Percentiles rank a stretch among this genome's conserved stretches.
Conservation (phyloP, 2,113 vertebrate genomes). For the Poecilia latipinna region DNA sequence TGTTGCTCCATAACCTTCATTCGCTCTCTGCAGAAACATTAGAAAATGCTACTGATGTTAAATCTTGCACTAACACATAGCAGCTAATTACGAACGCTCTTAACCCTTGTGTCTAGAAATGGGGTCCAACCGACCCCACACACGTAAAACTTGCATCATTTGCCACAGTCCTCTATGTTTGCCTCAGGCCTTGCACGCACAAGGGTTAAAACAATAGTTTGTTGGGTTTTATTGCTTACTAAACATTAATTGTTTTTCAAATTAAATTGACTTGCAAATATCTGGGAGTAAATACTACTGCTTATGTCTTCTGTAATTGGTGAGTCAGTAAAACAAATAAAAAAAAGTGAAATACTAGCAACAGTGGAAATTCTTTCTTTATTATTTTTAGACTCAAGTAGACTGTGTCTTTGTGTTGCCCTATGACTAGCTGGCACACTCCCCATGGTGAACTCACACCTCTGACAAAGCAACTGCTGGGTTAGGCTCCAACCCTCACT, state of each 20-base stretch:
- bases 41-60: conserved; percentile 73
- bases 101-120: not conserved
- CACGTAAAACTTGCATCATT: no score
- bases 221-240: not conserved
- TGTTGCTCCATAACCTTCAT: conserved; percentile 99
- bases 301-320: not conserved
- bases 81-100: conserved; percentile 19
- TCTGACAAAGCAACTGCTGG: not conserved
- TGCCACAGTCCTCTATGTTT: no score
- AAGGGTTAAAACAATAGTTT: conserved; percentile 13
- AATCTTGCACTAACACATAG: conserved; percentile 34
- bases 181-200: no score
- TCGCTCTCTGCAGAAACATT: conserved; percentile 95
- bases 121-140: no score
- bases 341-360: not conserved
- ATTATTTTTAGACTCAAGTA: not conserved
- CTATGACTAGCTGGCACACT: not conserved
- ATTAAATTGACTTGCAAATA: not conserved
- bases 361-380: not conserved
- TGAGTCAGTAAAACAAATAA: not conserved
- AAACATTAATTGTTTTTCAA: not conserved
- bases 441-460: not conserved
- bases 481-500: not conserved
- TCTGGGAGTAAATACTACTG: not conserved
- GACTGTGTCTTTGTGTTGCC: not conserved